Evolutionary conservation across 2,888 invertebrate species (phyloP).

Genomic region (Leptopilina myrica): DNA sequence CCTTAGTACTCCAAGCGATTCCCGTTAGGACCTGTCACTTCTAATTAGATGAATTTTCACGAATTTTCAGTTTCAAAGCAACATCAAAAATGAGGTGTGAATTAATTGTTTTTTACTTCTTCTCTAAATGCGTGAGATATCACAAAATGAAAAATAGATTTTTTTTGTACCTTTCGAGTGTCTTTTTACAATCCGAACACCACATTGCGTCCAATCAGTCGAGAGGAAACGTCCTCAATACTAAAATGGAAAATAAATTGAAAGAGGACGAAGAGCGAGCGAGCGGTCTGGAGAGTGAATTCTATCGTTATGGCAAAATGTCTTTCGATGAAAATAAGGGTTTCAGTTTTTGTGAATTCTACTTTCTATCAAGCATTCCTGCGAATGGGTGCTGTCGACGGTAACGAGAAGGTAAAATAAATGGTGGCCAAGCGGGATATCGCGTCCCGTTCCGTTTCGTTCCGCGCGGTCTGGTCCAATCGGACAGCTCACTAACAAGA

Average conservation of each 20-base stretch:
- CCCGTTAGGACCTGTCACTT: background rate
- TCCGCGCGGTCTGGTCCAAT: constrained; percentile 59
- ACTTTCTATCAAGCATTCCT: constrained; percentile 36
- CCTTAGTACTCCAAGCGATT: background rate
- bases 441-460: constrained; percentile 55
- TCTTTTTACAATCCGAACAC: no score
- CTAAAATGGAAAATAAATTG: constrained; percentile 4
- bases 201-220: no score
- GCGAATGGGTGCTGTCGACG: constrained; percentile 55
- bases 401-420: constrained; percentile 64
- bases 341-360: constrained; percentile 41
- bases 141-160: no score
- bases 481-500: constrained; percentile 57
- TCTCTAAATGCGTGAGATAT: no score
- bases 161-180: no score
- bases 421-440: constrained; percentile 59
- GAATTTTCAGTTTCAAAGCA: no score
- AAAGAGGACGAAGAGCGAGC: background rate
- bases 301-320: constrained; percentile 7
- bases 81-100: no score
- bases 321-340: constrained; percentile 8
- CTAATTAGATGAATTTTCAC: constrained; percentile 8
- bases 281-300: background rate
- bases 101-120: no score
- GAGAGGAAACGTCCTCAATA: background rate